Percentiles rank a stretch among this genome's conserved stretches.
Conservation (phyloP, 2,888 invertebrate species). For the Synanthedon vespiformis region DNA sequence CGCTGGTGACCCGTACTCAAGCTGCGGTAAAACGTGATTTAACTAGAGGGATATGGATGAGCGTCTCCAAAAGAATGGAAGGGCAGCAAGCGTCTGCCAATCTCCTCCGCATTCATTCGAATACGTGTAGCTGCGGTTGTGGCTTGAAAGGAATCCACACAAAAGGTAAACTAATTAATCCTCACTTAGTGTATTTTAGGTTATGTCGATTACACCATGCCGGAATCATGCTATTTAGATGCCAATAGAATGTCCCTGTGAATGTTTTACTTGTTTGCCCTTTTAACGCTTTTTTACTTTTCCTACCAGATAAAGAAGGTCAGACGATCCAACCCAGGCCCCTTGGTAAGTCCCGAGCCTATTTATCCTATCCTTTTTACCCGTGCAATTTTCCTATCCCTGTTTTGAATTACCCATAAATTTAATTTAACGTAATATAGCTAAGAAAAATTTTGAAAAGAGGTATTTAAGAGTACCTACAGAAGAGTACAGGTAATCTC, state of each 20-base stretch:
- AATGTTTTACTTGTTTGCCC: no score
- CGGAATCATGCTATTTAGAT: constrained; percentile 4
- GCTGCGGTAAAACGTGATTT: constrained; percentile 73
- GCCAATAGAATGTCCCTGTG: no score
- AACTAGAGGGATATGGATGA: constrained; percentile 80
- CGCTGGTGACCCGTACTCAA: constrained; percentile 46
- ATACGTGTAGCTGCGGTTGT: constrained; percentile 78
- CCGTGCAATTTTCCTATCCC: no score
- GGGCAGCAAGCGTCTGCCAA: constrained; percentile 34
- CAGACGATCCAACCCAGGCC: constrained; percentile 30
- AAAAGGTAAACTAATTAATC: constrained; percentile 69
- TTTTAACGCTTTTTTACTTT: constrained; percentile 8
- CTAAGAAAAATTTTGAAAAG: not conserved
- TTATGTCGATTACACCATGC: constrained; percentile 53
- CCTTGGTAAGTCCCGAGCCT: constrained; percentile 44
- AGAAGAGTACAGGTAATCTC: not conserved
- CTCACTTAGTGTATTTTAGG: constrained; percentile 27
- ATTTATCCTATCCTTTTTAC: not conserved
- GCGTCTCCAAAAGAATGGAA: constrained; percentile 49
- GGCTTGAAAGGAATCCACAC: constrained; percentile 74
- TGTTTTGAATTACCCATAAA: no score
- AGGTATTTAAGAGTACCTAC: not conserved
- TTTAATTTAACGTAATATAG: no score
- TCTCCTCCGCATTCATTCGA: constrained; percentile 68
- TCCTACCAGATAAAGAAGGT: constrained; percentile 35